These are phyloP conservation scores for Podotricha telesiphe DNA, from an alignment of 2,888 invertebrate species.

Conservation along the genomic window DNA sequence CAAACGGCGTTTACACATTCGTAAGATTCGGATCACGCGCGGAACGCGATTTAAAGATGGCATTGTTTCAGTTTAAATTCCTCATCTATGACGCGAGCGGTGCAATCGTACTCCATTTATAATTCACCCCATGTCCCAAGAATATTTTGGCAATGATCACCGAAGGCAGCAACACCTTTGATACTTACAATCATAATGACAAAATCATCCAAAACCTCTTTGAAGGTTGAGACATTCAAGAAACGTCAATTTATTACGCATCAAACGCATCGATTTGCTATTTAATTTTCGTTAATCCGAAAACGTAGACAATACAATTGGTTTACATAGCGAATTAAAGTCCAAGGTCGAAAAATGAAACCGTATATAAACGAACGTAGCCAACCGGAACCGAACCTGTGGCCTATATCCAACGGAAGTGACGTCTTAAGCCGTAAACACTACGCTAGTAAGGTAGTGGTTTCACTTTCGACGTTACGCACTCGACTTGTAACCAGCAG, in stretches of 20 bases:
- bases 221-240: conserved; percentile 8
- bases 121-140: conserved; percentile 56
- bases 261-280: conserved; percentile 27
- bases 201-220: conserved; percentile 17
- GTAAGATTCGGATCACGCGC: conserved; percentile 65
- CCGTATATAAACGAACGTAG: conserved; percentile 66
- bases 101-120: conserved; percentile 55
- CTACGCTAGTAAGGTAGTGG: conserved; percentile 50
- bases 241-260: conserved; percentile 11
- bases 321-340: conserved; percentile 59
- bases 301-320: conserved; percentile 52
- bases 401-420: conserved; percentile 70
- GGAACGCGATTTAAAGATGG: conserved; percentile 59
- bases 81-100: conserved; percentile 70
- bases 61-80: conserved; percentile 79
- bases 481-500: conserved; percentile 58
- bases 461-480: conserved; percentile 75
- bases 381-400: conserved; percentile 68
- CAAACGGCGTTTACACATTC: conserved; percentile 39
- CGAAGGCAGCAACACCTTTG: conserved; percentile 29
- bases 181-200: not conserved
- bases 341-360: conserved; percentile 75
- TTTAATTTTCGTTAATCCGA: conserved; percentile 41
- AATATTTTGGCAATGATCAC: conserved; percentile 62
- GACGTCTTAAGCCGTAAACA: conserved; percentile 58